Percentiles rank a stretch among this genome's conserved stretches.
Evolutionary conservation across 1,140 invertebrate species (phyloP).

Genomic region (Drosophila navojoa): DNA sequence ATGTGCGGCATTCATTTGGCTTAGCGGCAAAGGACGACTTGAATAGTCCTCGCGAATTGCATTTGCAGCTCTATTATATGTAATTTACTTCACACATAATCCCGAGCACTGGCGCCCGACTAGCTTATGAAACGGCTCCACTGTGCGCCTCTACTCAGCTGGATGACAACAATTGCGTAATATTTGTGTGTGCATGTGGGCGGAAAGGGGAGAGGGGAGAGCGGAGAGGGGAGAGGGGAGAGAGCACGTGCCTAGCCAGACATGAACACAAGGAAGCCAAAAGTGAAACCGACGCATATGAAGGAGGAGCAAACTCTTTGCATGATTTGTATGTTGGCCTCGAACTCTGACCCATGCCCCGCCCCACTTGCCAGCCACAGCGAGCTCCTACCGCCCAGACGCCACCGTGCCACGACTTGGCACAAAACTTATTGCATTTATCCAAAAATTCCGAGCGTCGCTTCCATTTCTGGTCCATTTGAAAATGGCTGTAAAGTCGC

Average conservation of each 20-base stretch:
- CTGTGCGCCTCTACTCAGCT: conserved; percentile 6
- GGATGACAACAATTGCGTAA: conserved; percentile 45
- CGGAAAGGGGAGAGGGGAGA: too few species aligned
- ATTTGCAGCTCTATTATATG: conserved; percentile 17
- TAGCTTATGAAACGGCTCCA: conserved; percentile 15
- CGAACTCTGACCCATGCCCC: conserved; percentile 8
- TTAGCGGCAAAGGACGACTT: conserved; percentile 27
- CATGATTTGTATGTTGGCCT: conserved; percentile 46
- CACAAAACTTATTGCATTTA: conserved; percentile 34
- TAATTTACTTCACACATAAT: conserved; percentile 41
- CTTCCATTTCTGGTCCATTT: conserved; percentile 6
- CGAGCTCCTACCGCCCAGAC: background rate
- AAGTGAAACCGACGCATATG: conserved; percentile 41
- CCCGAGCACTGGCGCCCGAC: conserved; percentile 5
- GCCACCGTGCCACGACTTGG: conserved; percentile 1
- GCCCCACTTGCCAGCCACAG: background rate
- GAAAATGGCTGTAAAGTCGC: conserved; percentile 15
- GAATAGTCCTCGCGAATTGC: conserved; percentile 23
- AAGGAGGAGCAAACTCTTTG: conserved; percentile 19
- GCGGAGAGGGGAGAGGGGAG: too few species aligned
- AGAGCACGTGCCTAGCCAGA: conserved; percentile 12
- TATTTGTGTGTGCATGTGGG: background rate
- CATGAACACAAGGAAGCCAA: conserved; percentile 6
- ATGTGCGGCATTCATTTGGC: conserved; percentile 38
- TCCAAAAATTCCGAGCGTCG: conserved; percentile 18